Conservation (phyloP, 2,888 invertebrate genomes). For the Automeris io region DNA sequence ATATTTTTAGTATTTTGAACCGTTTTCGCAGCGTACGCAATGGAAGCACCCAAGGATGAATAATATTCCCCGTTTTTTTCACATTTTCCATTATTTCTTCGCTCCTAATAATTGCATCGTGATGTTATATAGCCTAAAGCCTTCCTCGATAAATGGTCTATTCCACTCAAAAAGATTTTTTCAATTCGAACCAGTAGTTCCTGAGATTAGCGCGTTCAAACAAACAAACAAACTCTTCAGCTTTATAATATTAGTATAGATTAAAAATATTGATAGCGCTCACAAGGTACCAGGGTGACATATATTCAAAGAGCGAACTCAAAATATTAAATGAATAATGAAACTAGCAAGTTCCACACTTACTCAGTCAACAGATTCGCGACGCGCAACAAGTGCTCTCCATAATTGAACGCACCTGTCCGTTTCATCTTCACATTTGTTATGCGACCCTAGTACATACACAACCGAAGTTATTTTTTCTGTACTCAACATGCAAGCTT, state of each 20-base stretch:
- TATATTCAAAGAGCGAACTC: conserved; percentile 38
- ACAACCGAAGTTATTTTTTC: conserved; percentile 21
- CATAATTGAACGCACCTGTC: conserved; percentile 51
- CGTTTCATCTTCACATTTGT: conserved; percentile 23
- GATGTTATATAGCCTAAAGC: too few relatives aligned
- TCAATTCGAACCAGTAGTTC: too few relatives aligned
- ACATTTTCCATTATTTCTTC: too few relatives aligned
- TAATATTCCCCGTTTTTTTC: too few relatives aligned
- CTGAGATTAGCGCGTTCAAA: too few relatives aligned
- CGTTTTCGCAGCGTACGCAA: too few relatives aligned
- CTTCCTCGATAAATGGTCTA: too few relatives aligned
- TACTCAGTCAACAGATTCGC: conserved; percentile 42
- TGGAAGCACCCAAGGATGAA: too few relatives aligned
- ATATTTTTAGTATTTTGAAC: too few relatives aligned
- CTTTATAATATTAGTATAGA: background rate
- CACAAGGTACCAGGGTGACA: conserved; percentile 31
- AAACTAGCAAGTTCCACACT: conserved; percentile 46
- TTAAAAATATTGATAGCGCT: conserved; percentile 24
- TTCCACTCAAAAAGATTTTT: too few relatives aligned
- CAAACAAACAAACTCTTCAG: background rate
- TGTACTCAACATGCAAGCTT: conserved; percentile 9
- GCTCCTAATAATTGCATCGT: too few relatives aligned
- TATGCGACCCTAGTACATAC: conserved; percentile 30
- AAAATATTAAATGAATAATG: conserved; percentile 43
- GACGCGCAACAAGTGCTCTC: conserved; percentile 53